A percentile compares a stretch with the other conserved stretches of the same genome.
These are phyloP conservation scores for Ochropleura plecta DNA, from an alignment of 2,888 invertebrate species.

Conservation along the genomic window DNA sequence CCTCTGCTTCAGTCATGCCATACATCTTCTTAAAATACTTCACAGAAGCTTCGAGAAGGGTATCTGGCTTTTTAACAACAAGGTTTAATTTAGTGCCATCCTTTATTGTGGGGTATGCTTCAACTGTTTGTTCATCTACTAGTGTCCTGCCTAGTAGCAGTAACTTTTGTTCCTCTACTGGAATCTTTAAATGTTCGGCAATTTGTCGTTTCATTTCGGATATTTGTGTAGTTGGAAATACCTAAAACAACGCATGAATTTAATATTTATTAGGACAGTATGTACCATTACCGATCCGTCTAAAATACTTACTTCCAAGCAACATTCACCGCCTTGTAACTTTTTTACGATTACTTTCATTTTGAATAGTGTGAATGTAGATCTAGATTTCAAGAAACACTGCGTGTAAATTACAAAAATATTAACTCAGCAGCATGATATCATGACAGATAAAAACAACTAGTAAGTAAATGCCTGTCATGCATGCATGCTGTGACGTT, in stretches of 20 bases:
- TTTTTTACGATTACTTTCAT: constrained; percentile 95
- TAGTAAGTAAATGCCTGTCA: constrained; percentile 29
- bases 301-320: constrained; percentile 90
- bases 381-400: constrained; percentile 52
- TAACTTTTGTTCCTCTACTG: constrained; percentile 93
- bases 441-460: constrained; percentile 62
- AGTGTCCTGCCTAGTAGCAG: constrained; percentile 93
- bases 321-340: constrained; percentile 93
- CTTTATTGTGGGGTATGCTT: constrained; percentile 93
- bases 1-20: constrained; percentile 91
- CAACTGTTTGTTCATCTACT: constrained; percentile 93
- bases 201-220: constrained; percentile 93
- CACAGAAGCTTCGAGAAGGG: constrained; percentile 90
- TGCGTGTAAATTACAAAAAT: constrained; percentile 62
- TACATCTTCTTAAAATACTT: constrained; percentile 91
- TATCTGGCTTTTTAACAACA: constrained; percentile 92
- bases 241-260: constrained; percentile 79
- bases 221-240: constrained; percentile 90
- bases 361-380: constrained; percentile 63
- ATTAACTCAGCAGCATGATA: constrained; percentile 63
- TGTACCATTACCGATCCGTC: not conserved
- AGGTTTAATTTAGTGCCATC: constrained; percentile 94
- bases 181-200: constrained; percentile 91
- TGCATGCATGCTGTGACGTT: constrained; percentile 21
- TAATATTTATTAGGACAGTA: constrained; percentile 6